Evolutionary conservation across 2,113 vertebrate species (phyloP), one percentile per base, ranked within the genome.

Genomic region (Nanger granti): DNA sequence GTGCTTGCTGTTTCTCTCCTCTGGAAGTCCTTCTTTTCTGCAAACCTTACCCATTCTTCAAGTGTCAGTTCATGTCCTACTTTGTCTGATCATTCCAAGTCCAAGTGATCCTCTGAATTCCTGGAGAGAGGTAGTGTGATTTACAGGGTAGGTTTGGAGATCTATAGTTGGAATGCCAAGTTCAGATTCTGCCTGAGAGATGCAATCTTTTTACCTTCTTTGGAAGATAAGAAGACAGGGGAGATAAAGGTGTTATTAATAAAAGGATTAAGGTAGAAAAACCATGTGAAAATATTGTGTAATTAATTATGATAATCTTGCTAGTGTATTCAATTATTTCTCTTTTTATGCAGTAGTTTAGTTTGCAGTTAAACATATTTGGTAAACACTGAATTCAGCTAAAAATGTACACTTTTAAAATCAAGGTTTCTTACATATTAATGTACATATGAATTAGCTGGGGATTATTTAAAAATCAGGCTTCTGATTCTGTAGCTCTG

Each of bases 311-410:
- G 5, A 57, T 88, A 76, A 76, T 86, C 60, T 86, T 91, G 52
- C n/a, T 92, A 55, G 15, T 41, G 26, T 90, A 87, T 60, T 62
- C 12, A 87, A 17, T 90, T 66, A 73, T 93, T 22, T 94, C 93
- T 87, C 31, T 80, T 95, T 94, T 37, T 79, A 34, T 28, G 44
- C 37, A 28, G 59, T 97, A 28, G 59, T 97, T 97, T 66, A 20
- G 12, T 86, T 96, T 90, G 76, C 4, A 96, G 54, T 87, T 44
- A 55, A 92, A 93, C n/a, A 55, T 93, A 57, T 95, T 90, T 89
- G 64, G 52, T 89, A 41, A 96, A 79, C 24, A 87, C 49, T 44
- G 59, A 66, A 47, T 83, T 85, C 60, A 89, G 89, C 66, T 24
- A 64, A 95, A 55, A 69, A 82, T 82, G 34, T 20, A 0, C 5